Evolutionary conservation across 2,888 invertebrate genomes (phyloP).

Genomic region (Andrena praecox): DNA sequence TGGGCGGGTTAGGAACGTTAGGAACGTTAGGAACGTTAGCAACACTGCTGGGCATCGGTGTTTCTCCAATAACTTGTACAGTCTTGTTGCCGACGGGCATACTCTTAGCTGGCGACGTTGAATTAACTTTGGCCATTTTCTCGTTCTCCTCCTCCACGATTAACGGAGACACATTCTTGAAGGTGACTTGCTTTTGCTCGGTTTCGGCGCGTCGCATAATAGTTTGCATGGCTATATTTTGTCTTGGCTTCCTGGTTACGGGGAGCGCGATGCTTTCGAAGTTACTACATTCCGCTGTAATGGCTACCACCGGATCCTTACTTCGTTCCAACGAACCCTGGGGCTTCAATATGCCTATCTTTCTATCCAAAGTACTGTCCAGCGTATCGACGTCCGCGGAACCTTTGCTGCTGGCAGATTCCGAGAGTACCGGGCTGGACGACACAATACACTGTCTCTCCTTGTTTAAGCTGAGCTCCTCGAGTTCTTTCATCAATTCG

Average conservation of each 20-base stretch:
- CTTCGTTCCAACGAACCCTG: constrained; percentile 90
- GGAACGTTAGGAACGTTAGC: constrained; percentile 42
- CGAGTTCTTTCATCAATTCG: constrained; percentile 86
- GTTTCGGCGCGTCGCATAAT: constrained; percentile 91
- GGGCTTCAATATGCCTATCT: constrained; percentile 89
- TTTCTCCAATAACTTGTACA: constrained; percentile 44
- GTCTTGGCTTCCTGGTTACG: constrained; percentile 84
- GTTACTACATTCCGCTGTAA: constrained; percentile 65
- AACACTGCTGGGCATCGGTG: constrained; percentile 32
- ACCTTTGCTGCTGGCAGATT: constrained; percentile 82
- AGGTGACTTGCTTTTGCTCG: constrained; percentile 88
- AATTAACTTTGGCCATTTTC: constrained; percentile 52
- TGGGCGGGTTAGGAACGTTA: constrained; percentile 38
- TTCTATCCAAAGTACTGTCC: constrained; percentile 68
- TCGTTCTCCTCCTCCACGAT: constrained; percentile 75
- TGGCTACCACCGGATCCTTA: constrained; percentile 82
- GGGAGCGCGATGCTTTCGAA: constrained; percentile 69
- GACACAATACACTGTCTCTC: constrained; percentile 73
- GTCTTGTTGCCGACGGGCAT: constrained; percentile 52
- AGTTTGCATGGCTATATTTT: constrained; percentile 93
- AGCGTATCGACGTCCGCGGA: constrained; percentile 79
- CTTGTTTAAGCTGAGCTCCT: constrained; percentile 85
- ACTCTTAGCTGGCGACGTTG: constrained; percentile 58
- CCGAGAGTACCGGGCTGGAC: constrained; percentile 81
- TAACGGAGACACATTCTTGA: constrained; percentile 80